Conservation (phyloP, 2,797 vertebrate genomes). For the Loris lydekkerianus region DNA sequence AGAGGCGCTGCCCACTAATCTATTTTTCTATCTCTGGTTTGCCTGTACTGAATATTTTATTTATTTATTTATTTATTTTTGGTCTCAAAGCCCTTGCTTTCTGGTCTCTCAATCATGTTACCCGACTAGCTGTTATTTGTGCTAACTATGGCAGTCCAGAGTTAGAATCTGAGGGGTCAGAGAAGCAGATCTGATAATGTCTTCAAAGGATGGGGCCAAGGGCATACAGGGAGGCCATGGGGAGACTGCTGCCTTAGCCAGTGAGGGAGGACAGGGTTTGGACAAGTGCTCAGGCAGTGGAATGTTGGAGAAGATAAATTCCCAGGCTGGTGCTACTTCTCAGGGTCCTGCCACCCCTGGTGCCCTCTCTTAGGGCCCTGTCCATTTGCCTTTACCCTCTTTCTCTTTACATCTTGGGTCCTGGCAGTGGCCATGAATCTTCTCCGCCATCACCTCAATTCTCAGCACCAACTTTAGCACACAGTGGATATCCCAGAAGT, state of each 20-base stretch:
- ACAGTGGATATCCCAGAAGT: neutral
- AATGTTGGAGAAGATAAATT: neutral
- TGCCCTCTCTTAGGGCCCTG: neutral
- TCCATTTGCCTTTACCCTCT: neutral
- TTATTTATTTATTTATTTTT: no score
- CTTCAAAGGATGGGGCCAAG: neutral
- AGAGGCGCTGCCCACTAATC: no score
- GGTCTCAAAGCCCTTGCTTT: no score
- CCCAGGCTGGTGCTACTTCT: neutral
- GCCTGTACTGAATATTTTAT: no score
- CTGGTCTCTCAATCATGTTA: no score
- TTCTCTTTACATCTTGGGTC: fast-evolving
- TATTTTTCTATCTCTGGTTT: no score
- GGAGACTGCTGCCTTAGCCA: neutral
- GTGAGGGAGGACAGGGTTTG: neutral
- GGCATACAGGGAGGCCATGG: neutral
- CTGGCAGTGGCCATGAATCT: neutral
- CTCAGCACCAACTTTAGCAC: neutral
- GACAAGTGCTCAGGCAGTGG: neutral
- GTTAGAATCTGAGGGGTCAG: no score
- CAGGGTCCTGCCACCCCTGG: neutral
- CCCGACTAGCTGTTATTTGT: no score
- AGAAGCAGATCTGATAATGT: neutral
- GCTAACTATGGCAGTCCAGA: no score
- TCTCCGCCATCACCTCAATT: neutral